Evolutionary conservation across 1,140 invertebrate species (phyloP).

Genomic region (Zaprionus gabonicus): DNA sequence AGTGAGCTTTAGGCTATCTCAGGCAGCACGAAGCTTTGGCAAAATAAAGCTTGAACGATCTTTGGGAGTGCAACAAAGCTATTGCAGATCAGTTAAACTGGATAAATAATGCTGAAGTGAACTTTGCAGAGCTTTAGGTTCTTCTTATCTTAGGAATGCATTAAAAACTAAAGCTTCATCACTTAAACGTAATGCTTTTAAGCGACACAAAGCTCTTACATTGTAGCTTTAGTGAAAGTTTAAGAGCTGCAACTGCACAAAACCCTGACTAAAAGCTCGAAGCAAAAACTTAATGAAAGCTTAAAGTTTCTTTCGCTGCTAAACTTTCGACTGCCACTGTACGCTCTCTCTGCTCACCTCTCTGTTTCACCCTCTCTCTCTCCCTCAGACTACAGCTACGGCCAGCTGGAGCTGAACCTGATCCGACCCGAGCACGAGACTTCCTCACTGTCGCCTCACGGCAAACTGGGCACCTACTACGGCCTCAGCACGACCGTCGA

Average conservation of each 20-base stretch:
- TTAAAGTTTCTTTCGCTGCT: background rate
- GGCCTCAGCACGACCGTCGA: constrained; percentile 52
- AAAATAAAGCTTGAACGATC: too few species aligned
- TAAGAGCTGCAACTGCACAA: background rate
- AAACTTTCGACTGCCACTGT: background rate
- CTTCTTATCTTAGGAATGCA: too few species aligned
- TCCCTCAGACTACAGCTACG: constrained; percentile 63
- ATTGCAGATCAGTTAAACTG: too few species aligned
- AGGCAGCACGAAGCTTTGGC: too few species aligned
- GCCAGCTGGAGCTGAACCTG: constrained; percentile 71
- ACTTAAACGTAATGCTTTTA: too few species aligned
- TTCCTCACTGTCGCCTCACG: constrained; percentile 35
- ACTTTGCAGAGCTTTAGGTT: too few species aligned
- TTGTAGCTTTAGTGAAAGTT: background rate
- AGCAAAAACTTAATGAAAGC: too few species aligned
- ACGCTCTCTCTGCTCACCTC: background rate
- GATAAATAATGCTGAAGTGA: too few species aligned
- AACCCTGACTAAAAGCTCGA: too few species aligned
- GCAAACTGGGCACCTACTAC: constrained; percentile 49
- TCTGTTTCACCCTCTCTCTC: background rate
- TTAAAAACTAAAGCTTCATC: background rate
- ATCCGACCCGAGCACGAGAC: constrained; percentile 68
- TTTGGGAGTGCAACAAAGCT: too few species aligned
- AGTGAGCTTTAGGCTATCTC: too few species aligned
- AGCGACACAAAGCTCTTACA: too few species aligned